These are phyloP conservation scores for Phaedon cochleariae DNA, from an alignment of 2,888 invertebrate genomes.

Conservation along the genomic window DNA sequence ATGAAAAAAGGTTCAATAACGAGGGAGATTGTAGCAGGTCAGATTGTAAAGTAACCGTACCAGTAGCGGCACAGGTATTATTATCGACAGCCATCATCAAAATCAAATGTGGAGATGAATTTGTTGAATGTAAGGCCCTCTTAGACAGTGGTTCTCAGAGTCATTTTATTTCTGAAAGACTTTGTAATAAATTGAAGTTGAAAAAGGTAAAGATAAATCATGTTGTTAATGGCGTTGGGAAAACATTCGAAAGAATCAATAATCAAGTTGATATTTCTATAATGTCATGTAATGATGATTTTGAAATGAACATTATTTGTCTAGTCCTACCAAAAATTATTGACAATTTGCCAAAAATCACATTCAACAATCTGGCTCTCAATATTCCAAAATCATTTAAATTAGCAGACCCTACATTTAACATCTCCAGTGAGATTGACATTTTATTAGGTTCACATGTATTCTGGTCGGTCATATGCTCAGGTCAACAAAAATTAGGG, in stretches of 20 bases:
- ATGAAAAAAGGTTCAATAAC: too few species aligned
- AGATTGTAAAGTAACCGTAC: too few species aligned
- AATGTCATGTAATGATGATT: background rate
- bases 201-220: background rate
- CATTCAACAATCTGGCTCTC: conserved; percentile 4
- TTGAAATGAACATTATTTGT: too few species aligned
- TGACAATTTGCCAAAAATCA: background rate
- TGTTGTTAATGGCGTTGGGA: background rate
- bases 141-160: too few species aligned
- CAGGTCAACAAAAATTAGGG: conserved; percentile 11
- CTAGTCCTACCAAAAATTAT: conserved; percentile 11
- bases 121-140: too few species aligned
- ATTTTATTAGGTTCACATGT: conserved; percentile 22
- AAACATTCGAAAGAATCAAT: background rate
- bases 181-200: background rate
- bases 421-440: conserved; percentile 12
- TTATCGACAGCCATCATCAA: too few species aligned
- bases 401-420: conserved; percentile 16
- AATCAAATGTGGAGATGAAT: too few species aligned
- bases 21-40: too few species aligned
- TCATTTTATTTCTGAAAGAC: background rate
- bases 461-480: conserved; percentile 19
- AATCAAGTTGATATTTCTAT: background rate
- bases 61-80: too few species aligned
- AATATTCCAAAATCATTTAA: conserved; percentile 3